Evolutionary conservation across 2,797 vertebrate genomes (phyloP).

Genomic region (Ataeniobius toweri): DNA sequence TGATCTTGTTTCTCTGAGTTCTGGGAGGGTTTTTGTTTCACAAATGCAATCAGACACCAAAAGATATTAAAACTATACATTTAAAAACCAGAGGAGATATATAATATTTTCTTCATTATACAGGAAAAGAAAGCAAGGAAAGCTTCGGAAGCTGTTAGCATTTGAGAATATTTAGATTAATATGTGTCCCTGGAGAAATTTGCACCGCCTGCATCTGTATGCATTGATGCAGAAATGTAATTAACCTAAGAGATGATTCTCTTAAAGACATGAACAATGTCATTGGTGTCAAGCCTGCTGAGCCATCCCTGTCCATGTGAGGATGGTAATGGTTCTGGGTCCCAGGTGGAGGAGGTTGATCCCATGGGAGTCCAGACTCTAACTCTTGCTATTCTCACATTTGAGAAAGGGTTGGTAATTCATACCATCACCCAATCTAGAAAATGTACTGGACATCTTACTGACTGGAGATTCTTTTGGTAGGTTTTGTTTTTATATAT

Average conservation of each 20-base stretch:
- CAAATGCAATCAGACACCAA: constrained; percentile 21
- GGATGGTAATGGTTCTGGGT: constrained; percentile 56
- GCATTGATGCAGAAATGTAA: constrained; percentile 84
- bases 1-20: constrained; percentile 42
- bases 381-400: constrained; percentile 57
- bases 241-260: constrained; percentile 83
- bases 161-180: constrained; percentile 69
- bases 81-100: constrained; percentile 2
- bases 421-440: constrained; percentile 43
- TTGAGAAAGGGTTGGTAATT: constrained; percentile 36
- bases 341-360: constrained; percentile 65
- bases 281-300: constrained; percentile 62
- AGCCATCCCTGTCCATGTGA: constrained; percentile 57
- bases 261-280: constrained; percentile 78
- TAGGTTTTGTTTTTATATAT: constrained; percentile 15
- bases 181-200: constrained; percentile 74
- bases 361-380: constrained; percentile 54
- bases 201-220: constrained; percentile 73
- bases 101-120: constrained; percentile 13
- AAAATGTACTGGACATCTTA: constrained; percentile 26
- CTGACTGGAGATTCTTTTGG: constrained; percentile 20
- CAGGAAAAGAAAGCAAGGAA: constrained; percentile 9
- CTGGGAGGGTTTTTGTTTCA: constrained; percentile 13
- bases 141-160: constrained; percentile 4
- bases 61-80: constrained; percentile 19